Evolutionary conservation across 2,113 vertebrate genomes (phyloP).

Genomic region (Mustelus asterias): DNA sequence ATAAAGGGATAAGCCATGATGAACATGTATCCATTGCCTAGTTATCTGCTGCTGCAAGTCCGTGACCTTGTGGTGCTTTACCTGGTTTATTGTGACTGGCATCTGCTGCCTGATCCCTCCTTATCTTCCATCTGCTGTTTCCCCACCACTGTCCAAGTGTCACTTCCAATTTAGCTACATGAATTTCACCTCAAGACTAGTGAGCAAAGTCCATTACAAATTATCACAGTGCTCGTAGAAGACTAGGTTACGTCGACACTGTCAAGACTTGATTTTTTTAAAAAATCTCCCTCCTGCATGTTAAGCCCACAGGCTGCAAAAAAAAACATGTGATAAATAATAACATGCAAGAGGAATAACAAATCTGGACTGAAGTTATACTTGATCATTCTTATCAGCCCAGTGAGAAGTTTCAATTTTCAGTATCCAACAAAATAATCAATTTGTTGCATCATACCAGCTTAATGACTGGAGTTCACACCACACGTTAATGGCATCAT

Average conservation of each 20-base stretch:
- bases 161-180: not conserved
- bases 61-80: not conserved
- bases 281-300: not conserved
- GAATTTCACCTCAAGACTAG: not conserved
- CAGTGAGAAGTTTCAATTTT: not conserved
- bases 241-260: not conserved
- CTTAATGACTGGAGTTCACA: not conserved
- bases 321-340: not conserved
- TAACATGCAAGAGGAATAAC: not conserved
- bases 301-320: not conserved
- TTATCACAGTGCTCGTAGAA: not conserved
- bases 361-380: not conserved
- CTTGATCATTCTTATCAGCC: not conserved
- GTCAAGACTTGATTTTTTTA: not conserved
- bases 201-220: not conserved
- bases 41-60: not conserved
- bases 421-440: not conserved
- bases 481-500: not conserved
- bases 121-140: not conserved
- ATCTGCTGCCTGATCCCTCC: not conserved
- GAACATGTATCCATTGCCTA: not conserved
- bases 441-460: not conserved
- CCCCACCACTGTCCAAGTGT: not conserved
- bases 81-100: not conserved
- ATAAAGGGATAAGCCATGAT: conserved; percentile 20